phyloP scores from a whole-genome alignment of 2,888 invertebrate species.

The Drosophila pseudotakahashii region DNA sequence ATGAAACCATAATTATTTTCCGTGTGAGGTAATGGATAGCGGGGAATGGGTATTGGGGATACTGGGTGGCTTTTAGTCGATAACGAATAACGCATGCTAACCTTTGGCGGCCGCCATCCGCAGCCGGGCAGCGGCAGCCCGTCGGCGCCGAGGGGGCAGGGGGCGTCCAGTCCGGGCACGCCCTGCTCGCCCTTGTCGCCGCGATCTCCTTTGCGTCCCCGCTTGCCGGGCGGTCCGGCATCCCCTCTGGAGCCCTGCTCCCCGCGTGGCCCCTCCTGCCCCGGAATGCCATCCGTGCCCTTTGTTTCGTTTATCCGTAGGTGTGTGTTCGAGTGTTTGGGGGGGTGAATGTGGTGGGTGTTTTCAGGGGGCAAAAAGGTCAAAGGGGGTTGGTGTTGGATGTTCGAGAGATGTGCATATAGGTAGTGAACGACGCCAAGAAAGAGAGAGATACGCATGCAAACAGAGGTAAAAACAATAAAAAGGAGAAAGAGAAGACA shows the following conservation, averaged over 20 bases:
- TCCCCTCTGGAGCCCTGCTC: slow-evolving; percentile 94
- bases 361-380: slow-evolving; percentile 36
- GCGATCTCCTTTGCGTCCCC: slow-evolving; percentile 95
- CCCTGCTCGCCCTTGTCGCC: slow-evolving; percentile 98
- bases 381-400: neutral
- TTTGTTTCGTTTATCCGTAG: slow-evolving; percentile 76
- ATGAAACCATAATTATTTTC: slow-evolving; percentile 7
- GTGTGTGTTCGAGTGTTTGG: slow-evolving; percentile 32
- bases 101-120: slow-evolving; percentile 96
- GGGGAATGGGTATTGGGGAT: neutral
- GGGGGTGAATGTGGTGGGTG: slow-evolving; percentile 25
- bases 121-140: slow-evolving; percentile 98
- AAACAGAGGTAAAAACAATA: slow-evolving; percentile 52
- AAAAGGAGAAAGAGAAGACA: slow-evolving; percentile 57
- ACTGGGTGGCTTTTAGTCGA: slow-evolving; percentile 13
- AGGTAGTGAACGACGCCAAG: slow-evolving; percentile 57
- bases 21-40: neutral
- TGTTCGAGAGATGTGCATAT: slow-evolving; percentile 19
- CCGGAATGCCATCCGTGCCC: slow-evolving; percentile 97
- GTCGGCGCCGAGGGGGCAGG: slow-evolving; percentile 98
- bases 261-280: slow-evolving; percentile 95
- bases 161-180: slow-evolving; percentile 98
- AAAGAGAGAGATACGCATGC: slow-evolving; percentile 55
- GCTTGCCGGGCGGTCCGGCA: slow-evolving; percentile 92
- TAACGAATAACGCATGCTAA: slow-evolving; percentile 83